Evolutionary conservation across 2,888 invertebrate genomes (phyloP), one percentile per base, ranked within the genome.

Genomic region (Tetramorium bicarinatum): DNA sequence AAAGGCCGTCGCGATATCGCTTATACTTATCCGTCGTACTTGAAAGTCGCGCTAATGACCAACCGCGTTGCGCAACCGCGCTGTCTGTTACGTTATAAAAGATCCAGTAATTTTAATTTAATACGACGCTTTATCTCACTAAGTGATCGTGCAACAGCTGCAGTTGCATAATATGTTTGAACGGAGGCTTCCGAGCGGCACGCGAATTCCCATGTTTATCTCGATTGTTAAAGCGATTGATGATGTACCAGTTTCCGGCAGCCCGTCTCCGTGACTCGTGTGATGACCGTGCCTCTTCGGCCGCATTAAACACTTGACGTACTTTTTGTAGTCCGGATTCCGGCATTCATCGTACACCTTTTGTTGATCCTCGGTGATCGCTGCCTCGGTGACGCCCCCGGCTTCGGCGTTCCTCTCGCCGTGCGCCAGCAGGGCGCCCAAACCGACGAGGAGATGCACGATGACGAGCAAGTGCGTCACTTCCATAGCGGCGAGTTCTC

Each of bases 221-320:
- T 7, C 59, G 47, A 71, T 79, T 38, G 54, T 66, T 52, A 54
- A 29, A 76, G 25, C 29, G 64, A 66, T 41, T 76, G 52, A 13
- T 29, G 44, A 41, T 80, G 54, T 89, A 89, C 89, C 88, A 62
- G 66, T 80, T 7, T 87, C 79, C 74, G 41, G 9, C 38, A 34
- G 54, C 15, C 21, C 61, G 13, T 89, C 86, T 7, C 64, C 76
- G 54, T 85, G 84, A 38, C 25, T 44, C 6, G 13, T 66, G 44
- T 49, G 34, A 59, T 94, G 92, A 47, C 66, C 66, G 47, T 94
- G 94, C 72, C 94, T 90, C 83, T 93, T 94, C 52, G 93, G 93
- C 54, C 93, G 89, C 82, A 91, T 93, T 9, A 94, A 87, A 61
- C 94, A 94, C 84, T 92, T 93, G 44, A 94, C 91, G 81, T 94